A percentile compares a stretch with the other conserved stretches of the same genome.
Conservation (phyloP, 2,888 invertebrate species). For the Theretra japonica region DNA sequence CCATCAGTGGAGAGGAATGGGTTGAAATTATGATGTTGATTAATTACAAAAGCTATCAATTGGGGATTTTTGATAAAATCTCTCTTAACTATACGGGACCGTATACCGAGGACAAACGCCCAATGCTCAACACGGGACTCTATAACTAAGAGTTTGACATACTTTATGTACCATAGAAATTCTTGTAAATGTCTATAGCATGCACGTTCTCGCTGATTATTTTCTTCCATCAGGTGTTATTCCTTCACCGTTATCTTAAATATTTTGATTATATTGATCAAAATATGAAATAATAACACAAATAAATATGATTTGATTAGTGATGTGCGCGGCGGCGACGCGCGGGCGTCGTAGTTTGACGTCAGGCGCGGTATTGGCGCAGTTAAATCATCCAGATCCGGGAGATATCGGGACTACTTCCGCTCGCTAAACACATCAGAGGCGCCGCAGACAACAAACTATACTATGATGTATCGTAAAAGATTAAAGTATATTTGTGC, state of each 20-base stretch:
- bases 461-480: not conserved
- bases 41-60: not conserved
- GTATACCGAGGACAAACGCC: too few species aligned
- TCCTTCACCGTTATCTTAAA: not conserved
- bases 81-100: too few species aligned
- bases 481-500: not conserved
- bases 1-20: not conserved
- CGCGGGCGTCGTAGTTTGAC: slow-evolving; percentile 19
- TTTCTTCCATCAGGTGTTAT: too few species aligned
- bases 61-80: not conserved
- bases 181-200: too few species aligned
- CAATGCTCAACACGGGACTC: too few species aligned
- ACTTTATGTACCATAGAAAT: too few species aligned
- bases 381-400: slow-evolving; percentile 26
- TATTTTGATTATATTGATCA: too few species aligned
- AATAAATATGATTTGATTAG: slow-evolving; percentile 21
- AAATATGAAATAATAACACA: not conserved
- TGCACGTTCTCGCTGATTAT: too few species aligned
- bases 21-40: not conserved
- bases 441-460: not conserved
- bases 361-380: slow-evolving; percentile 21
- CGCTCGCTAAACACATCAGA: slow-evolving; percentile 5
- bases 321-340: not conserved
- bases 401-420: slow-evolving; percentile 25
- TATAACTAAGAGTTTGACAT: too few species aligned